phyloP scores from a whole-genome alignment of 2,888 invertebrate genomes.

The Aspidapion aeneum region DNA sequence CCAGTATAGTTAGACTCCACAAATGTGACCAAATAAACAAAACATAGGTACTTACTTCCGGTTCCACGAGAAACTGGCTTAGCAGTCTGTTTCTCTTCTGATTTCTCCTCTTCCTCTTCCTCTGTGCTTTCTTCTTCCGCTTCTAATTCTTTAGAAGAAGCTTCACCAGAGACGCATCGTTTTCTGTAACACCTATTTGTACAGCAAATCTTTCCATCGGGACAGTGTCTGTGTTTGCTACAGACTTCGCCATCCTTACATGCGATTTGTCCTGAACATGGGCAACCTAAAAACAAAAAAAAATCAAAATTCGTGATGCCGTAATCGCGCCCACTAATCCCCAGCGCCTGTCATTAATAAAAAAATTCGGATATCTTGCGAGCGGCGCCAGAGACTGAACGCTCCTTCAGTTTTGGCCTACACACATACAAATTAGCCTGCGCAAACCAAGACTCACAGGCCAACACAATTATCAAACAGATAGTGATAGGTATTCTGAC shows the following conservation, averaged over 20 bases:
- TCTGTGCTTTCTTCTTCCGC: constrained; percentile 24
- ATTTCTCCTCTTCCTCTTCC: constrained; percentile 27
- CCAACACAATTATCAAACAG: too few relatives aligned
- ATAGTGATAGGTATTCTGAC: too few relatives aligned
- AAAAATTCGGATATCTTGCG: too few relatives aligned
- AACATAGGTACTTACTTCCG: neutral
- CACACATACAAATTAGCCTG: too few relatives aligned
- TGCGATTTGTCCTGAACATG: constrained; percentile 18
- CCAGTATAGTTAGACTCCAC: too few relatives aligned
- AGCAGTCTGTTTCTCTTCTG: constrained; percentile 15
- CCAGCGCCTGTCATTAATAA: too few relatives aligned
- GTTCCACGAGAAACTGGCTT: neutral
- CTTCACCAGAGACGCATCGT: constrained; percentile 19
- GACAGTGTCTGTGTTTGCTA: constrained; percentile 19
- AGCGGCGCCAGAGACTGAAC: too few relatives aligned
- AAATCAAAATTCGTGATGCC: neutral
- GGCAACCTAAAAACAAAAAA: constrained; percentile 19
- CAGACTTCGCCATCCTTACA: constrained; percentile 22
- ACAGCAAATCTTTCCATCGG: constrained; percentile 24
- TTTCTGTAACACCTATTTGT: constrained; percentile 24
- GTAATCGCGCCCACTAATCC: too few relatives aligned
- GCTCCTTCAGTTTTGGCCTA: too few relatives aligned
- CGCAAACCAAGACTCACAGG: too few relatives aligned
- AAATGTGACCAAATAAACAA: too few relatives aligned
- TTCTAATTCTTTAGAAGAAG: constrained; percentile 20